phyloP scores from a whole-genome alignment of 2,797 vertebrate species.

The Oryzias sinensis region DNA sequence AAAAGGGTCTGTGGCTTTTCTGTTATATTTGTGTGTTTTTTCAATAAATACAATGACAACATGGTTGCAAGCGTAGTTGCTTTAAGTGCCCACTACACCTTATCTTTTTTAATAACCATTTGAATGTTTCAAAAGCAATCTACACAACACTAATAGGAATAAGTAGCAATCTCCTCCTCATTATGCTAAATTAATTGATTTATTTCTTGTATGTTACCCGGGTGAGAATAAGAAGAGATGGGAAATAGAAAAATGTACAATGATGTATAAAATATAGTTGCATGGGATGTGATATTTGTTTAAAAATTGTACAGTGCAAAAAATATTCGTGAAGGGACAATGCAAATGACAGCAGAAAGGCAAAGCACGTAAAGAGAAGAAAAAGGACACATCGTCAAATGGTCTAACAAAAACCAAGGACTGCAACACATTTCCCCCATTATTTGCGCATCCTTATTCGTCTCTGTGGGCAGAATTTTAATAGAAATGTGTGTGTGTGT shows the following conservation, averaged over 20 bases:
- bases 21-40: too few relatives aligned
- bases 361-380: constrained; percentile 21
- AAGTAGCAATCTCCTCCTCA: too few relatives aligned
- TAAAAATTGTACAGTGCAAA: constrained; percentile 41
- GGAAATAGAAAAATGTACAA: background rate
- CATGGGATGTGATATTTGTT: constrained; percentile 48
- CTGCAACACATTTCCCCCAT: constrained; percentile 48
- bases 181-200: too few relatives aligned
- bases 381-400: constrained; percentile 56
- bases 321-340: constrained; percentile 40
- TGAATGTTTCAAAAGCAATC: too few relatives aligned
- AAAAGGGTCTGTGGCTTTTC: too few relatives aligned
- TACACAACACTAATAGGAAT: too few relatives aligned
- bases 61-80: too few relatives aligned
- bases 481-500: constrained; percentile 50
- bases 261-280: constrained; percentile 34
- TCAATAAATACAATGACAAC: too few relatives aligned
- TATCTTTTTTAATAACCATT: too few relatives aligned
- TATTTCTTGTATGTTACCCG: too few relatives aligned
- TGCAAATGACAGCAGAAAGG: constrained; percentile 44
- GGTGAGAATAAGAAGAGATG: background rate
- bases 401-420: constrained; percentile 52
- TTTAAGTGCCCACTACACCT: too few relatives aligned
- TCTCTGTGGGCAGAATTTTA: constrained; percentile 60
- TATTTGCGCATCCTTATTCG: constrained; percentile 56